A percentile compares a stretch with the other conserved stretches of the same genome.
phyloP scores from a whole-genome alignment of 2,113 vertebrate species.

The Lathamus discolor region DNA sequence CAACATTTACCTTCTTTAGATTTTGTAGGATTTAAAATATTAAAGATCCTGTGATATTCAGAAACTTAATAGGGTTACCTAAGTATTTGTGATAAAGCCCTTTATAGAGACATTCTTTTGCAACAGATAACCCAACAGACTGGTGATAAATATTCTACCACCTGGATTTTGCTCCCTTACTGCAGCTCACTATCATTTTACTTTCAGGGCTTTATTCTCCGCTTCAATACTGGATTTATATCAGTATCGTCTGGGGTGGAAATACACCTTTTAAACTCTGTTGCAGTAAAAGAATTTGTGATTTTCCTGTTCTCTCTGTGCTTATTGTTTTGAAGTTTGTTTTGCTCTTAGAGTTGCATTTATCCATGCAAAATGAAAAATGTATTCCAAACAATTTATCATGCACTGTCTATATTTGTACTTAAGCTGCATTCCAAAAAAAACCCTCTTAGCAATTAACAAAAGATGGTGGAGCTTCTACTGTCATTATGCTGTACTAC shows the following conservation, averaged over 20 bases:
- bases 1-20: not conserved
- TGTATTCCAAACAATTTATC: not conserved
- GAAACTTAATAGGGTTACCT: not conserved
- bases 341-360: not conserved
- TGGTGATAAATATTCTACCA: not conserved
- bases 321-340: not conserved
- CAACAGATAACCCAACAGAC: not conserved
- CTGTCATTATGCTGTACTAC: not conserved
- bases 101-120: not conserved
- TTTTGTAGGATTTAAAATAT: not conserved
- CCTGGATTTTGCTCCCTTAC: not conserved
- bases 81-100: not conserved
- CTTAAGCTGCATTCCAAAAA: not conserved
- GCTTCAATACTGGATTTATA: not conserved
- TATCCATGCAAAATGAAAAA: conserved; percentile 29
- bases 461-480: not conserved
- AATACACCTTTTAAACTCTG: not conserved
- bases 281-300: not conserved
- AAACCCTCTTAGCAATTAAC: not conserved
- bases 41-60: not conserved
- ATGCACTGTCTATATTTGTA: not conserved
- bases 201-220: not conserved
- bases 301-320: not conserved
- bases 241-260: not conserved
- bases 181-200: not conserved